Base-by-base conservation (phyloP, 2,797 vertebrate species). In the Clamator glandarius region DNA sequence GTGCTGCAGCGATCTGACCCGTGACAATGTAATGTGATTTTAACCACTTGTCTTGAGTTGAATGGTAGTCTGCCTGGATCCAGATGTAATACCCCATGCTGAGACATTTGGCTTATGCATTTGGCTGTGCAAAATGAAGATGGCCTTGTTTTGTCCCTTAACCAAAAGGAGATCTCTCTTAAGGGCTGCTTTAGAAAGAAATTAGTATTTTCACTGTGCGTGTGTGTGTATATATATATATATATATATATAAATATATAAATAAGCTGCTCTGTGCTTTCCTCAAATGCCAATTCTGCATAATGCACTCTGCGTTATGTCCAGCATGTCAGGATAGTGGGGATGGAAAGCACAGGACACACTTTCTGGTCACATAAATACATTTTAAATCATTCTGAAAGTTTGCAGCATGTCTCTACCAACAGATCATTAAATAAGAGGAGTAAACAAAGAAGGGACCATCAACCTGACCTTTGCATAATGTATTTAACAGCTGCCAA, bases 401-500 rank as follows among this genome's bases (percentile, higher is more conserved):
- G 76, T 86, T 88, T 89, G 92, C 26, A 18, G 57, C 87, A 51
- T 6, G 24, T 78, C 74, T 90, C 83, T 74, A 91, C 52, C 48
- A 54, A 81, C 70, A 76, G 78, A 64, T 86, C 78, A 80, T 94
- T 94, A 92, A 95, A 61, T 82, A 70, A 73, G 63, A 90, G 83
- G 70, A 86, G 93, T 86, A 96, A 96, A 93, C 83, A 91, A 82
- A 92, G 70, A 81, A 62, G 41, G 59, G 55, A 62, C 55, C 51
- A 61, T 84, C 35, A 66, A 35, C 66, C 82, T 76, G 82, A 93
- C 85, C 85, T 64, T 70, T 2, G 1, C 26, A 36, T 91, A 87
- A 90, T 76, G 81, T 72, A 84, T 70, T 86, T 92, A 81, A 83
- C 74, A 85, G 29, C 80, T 90, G 87, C 78, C 85, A 88, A 87